Evolutionary conservation across 53 echinoderm and acorn worm species (phyloP).

Genomic region (Stichopus horrens): DNA sequence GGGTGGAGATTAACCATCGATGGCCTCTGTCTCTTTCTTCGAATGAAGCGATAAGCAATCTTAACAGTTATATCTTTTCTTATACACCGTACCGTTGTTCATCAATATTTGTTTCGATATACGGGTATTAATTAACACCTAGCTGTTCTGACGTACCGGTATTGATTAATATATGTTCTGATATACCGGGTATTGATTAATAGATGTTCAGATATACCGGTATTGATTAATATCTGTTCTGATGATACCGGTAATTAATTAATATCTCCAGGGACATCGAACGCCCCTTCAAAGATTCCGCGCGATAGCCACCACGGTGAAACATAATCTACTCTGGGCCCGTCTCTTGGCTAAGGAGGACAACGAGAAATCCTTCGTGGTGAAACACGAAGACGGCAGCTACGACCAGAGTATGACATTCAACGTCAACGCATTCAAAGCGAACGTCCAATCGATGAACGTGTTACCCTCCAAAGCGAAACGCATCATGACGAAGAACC

Average conservation of each 20-base stretch:
- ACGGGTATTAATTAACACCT: too few species aligned
- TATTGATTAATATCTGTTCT: neutral
- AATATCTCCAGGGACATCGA: slow-evolving; percentile 12
- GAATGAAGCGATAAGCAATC: too few species aligned
- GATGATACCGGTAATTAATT: neutral
- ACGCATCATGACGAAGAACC: slow-evolving; percentile 74
- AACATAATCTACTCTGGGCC: slow-evolving; percentile 91
- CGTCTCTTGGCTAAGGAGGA: slow-evolving; percentile 66
- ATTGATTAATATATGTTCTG: too few species aligned
- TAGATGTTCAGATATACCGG: too few species aligned
- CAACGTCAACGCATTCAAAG: slow-evolving; percentile 89
- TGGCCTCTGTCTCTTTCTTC: too few species aligned
- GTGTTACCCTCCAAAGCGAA: slow-evolving; percentile 66
- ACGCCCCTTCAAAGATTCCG: slow-evolving; percentile 82
- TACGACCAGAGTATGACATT: slow-evolving; percentile 76
- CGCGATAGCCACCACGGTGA: slow-evolving; percentile 82
- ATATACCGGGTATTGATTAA: too few species aligned
- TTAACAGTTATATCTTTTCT: too few species aligned
- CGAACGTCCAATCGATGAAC: slow-evolving; percentile 84
- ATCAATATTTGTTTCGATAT: too few species aligned
- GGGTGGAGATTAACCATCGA: too few species aligned
- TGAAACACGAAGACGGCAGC: slow-evolving; percentile 77
- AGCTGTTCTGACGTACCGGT: too few species aligned
- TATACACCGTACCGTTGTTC: too few species aligned
- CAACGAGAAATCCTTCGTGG: slow-evolving; percentile 67